These are phyloP conservation scores for Trochalopteron elliotii DNA, from an alignment of 2,113 vertebrate species.

Conservation along the genomic window DNA sequence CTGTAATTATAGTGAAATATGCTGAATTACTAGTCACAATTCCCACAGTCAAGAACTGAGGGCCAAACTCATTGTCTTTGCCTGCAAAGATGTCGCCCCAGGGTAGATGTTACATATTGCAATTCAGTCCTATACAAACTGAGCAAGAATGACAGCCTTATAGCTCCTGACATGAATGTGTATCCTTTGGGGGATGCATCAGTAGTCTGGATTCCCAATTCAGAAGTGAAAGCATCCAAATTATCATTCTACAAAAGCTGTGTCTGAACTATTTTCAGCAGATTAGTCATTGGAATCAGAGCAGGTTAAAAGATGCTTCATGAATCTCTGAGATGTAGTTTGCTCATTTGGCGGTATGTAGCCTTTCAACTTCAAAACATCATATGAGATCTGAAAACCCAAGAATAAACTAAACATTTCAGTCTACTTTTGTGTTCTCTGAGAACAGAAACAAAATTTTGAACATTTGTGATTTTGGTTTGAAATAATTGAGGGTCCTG, in stretches of 20 bases:
- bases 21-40: not conserved
- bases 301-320: not conserved
- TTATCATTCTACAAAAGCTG: slow-evolving; percentile 24
- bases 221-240: slow-evolving; percentile 27
- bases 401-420: not conserved
- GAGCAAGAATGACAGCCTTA: not conserved
- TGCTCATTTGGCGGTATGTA: not conserved
- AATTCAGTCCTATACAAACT: not conserved
- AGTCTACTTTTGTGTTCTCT: not conserved
- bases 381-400: not conserved
- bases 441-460: not conserved
- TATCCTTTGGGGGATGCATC: slow-evolving; percentile 27
- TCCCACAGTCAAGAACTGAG: not conserved
- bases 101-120: not conserved
- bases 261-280: slow-evolving; percentile 1
- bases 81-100: not conserved
- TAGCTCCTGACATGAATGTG: slow-evolving; percentile 35
- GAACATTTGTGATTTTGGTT: not conserved
- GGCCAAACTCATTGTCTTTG: not conserved
- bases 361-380: not conserved
- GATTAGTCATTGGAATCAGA: slow-evolving; percentile 10
- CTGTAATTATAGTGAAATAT: slow-evolving; percentile 6
- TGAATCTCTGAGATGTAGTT: not conserved
- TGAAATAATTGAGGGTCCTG: not conserved
- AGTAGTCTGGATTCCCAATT: slow-evolving; percentile 8